Conservation (phyloP, 2,888 invertebrate genomes). For the Cryptus armator region DNA sequence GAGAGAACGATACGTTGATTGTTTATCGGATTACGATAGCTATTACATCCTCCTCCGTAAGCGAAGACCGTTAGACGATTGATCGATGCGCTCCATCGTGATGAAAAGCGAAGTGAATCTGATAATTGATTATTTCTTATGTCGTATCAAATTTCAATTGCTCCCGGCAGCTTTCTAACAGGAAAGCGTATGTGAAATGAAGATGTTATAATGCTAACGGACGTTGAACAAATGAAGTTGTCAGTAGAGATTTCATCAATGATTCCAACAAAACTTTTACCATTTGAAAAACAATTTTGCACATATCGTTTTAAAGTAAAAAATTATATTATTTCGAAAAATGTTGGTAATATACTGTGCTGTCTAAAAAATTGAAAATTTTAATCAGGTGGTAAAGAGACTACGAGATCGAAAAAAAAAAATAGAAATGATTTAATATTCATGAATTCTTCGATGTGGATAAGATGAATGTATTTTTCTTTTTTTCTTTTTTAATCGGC, state of each 20-base stretch:
- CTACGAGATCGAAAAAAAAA: not conserved
- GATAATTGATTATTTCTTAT: slow-evolving; percentile 1
- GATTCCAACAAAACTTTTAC: not conserved
- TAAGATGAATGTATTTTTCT: too few species aligned
- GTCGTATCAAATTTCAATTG: not conserved
- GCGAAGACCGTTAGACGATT: not conserved
- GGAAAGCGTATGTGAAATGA: not conserved
- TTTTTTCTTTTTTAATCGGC: too few species aligned
- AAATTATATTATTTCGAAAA: not conserved
- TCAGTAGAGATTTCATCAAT: not conserved
- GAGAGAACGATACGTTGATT: not conserved
- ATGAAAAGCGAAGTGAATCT: not conserved
- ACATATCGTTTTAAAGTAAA: not conserved
- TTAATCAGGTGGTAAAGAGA: not conserved
- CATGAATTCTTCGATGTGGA: too few species aligned
- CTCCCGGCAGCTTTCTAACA: not conserved
- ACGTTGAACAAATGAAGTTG: not conserved
- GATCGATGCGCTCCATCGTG: not conserved
- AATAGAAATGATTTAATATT: not conserved
- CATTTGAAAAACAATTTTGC: not conserved
- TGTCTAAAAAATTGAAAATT: not conserved
- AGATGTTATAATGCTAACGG: not conserved
- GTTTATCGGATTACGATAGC: slow-evolving; percentile 5
- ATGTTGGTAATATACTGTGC: too few species aligned
- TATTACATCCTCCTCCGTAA: not conserved